Conservation (phyloP, 2,888 invertebrate species). For the Mechanitis mazaeus region DNA sequence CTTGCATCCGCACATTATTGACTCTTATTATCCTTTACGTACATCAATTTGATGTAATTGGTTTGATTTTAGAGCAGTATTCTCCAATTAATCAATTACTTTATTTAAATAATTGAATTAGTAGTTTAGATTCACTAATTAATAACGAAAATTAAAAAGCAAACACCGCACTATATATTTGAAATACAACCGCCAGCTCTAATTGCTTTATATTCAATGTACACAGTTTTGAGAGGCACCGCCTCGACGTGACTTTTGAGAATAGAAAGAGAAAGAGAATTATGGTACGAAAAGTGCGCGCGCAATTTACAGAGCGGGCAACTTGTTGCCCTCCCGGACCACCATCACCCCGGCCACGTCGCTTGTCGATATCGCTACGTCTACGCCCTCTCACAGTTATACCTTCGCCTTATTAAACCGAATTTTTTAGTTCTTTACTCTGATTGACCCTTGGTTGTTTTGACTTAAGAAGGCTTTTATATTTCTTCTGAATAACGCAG, state of each 20-base stretch:
- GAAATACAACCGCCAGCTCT: constrained; percentile 7
- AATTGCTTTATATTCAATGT: constrained; percentile 17
- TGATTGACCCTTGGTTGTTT: neutral
- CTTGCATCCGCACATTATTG: constrained; percentile 10
- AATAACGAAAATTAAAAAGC: neutral
- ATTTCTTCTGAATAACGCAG: neutral
- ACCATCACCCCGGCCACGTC: constrained; percentile 5
- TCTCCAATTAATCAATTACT: constrained; percentile 1
- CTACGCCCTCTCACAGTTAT: constrained; percentile 12
- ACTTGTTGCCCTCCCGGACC: constrained; percentile 41
- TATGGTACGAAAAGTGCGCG: constrained; percentile 39
- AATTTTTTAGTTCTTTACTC: neutral
- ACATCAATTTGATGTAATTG: neutral
- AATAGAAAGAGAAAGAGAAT: constrained; percentile 26
- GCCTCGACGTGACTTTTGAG: constrained; percentile 6
- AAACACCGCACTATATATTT: neutral
- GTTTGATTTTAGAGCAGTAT: neutral
- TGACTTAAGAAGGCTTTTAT: neutral
- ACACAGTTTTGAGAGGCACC: constrained; percentile 17
- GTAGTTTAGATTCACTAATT: no score
- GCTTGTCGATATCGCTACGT: constrained; percentile 6
- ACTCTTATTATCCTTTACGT: constrained; percentile 1
- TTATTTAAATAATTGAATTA: no score
- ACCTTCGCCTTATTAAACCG: neutral
- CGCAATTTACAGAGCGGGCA: constrained; percentile 38